Base-by-base conservation (phyloP, 1,140 invertebrate genomes). In the Melanaphis sacchari region DNA sequence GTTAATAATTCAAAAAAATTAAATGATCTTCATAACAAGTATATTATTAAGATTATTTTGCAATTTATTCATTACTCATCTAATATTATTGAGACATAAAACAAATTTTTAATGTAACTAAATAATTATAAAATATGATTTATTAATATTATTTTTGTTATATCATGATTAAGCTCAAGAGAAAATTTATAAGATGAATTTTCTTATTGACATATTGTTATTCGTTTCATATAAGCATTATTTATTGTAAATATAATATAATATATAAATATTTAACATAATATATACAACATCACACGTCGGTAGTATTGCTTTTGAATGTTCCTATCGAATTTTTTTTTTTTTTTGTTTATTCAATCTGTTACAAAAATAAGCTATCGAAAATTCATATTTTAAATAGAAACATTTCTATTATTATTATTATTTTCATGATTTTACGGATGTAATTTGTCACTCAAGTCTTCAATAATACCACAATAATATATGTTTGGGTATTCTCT, bases 371-470 rank as follows among this genome's bases (percentile, higher is more conserved):
- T n/a, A n/a, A n/a, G n/a, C 2, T 66, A 66, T 1, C 4, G 9
- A 66, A 66, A 66, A 66, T 0, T 66, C 59, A 15, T 9, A 5
- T 66, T n/a, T 66, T 31, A 31, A 66, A 0, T 11, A 3, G 11
- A 66, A 66, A 66, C 11, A n/a, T 31, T 76, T 5, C 31, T 43
- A 49, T 15, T n/a, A 15, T n/a, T 15, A 76, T n/a, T 76, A 76
- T n/a, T 76, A 76, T 76, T 76, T n/a, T n/a, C 4, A 41, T 43
- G 31, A 15, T 40, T 11, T 85, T 31, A 22, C 54, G 54, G 89
- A 90, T 90, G 89, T 90, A 41, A 21, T 90, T 66, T 90, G 11
- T 59, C 38, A 31, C 66, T 90, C 59, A 5, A 59, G 1, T 90
- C 59, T 90, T 90, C 52, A 40, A 90, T 90, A 31, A 49, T 31